Percentiles rank a stretch among this genome's conserved stretches.
Conservation (phyloP, 64 coral and sea anemone species). For the Pachyseris speciosa region DNA sequence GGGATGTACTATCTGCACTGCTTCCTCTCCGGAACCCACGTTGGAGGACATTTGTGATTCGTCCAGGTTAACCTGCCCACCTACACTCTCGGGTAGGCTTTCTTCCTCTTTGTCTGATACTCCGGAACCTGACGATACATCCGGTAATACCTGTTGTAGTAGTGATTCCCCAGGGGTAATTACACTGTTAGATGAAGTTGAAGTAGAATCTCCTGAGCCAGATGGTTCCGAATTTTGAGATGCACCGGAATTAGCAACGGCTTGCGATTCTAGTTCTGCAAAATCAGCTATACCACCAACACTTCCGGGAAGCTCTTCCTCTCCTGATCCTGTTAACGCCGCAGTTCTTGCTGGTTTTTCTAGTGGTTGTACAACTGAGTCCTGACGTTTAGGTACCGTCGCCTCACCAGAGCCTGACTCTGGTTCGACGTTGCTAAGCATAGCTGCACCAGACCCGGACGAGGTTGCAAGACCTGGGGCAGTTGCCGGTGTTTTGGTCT, state of each 20-base stretch:
- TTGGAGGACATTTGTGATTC: neutral
- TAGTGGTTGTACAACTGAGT: neutral
- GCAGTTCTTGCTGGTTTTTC: neutral
- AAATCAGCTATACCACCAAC: conserved; percentile 23
- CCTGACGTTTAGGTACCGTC: neutral
- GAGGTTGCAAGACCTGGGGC: conserved; percentile 9
- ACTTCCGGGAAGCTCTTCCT: conserved; percentile 43
- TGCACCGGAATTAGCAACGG: neutral
- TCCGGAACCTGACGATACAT: conserved; percentile 21
- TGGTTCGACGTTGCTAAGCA: neutral
- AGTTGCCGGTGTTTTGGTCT: neutral
- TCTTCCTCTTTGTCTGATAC: conserved; percentile 25
- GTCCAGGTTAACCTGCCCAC: conserved; percentile 35
- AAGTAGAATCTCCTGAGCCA: neutral
- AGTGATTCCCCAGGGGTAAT: conserved; percentile 4
- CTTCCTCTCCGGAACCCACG: neutral
- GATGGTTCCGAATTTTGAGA: neutral
- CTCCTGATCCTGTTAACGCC: neutral
- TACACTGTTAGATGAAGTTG: neutral
- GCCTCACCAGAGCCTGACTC: neutral
- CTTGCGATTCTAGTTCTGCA: neutral
- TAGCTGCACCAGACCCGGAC: neutral
- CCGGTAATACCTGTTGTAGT: conserved; percentile 3
- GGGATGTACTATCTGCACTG: neutral
- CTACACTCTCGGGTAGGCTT: conserved; percentile 60